These are phyloP conservation scores for Heliconius charithonia DNA, from an alignment of 2,888 invertebrate genomes.

Conservation along the genomic window DNA sequence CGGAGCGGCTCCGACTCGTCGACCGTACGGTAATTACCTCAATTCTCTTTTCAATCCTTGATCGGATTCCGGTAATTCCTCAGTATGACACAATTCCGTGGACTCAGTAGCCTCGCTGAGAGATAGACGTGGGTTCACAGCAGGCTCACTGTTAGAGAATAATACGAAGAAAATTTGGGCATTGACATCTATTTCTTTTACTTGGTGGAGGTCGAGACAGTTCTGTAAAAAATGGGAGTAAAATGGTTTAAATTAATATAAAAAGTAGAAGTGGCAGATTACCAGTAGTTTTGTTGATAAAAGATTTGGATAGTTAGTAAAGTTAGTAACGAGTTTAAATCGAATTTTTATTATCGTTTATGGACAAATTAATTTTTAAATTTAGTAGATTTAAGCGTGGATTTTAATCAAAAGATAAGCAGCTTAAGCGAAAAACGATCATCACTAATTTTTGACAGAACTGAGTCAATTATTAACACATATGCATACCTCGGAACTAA, in stretches of 20 bases:
- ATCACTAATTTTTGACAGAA: too few species aligned
- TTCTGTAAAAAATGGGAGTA: constrained; percentile 60
- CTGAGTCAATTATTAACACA: neutral
- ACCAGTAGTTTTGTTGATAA: too few species aligned
- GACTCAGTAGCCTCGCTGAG: constrained; percentile 61
- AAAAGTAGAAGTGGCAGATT: neutral
- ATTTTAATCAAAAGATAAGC: too few species aligned
- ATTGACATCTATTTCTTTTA: constrained; percentile 71
- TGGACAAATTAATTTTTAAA: too few species aligned
- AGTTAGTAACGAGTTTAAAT: too few species aligned
- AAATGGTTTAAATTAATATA: neutral
- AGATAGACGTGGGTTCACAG: constrained; percentile 45
- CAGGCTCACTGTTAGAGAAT: constrained; percentile 62
- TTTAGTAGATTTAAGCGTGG: too few species aligned
- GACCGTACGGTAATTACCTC: constrained; percentile 32
- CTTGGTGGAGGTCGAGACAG: constrained; percentile 77
- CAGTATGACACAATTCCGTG: constrained; percentile 56
- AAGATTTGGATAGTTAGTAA: too few species aligned
- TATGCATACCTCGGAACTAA: constrained; percentile 67
- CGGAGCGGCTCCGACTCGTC: neutral
- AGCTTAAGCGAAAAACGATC: too few species aligned
- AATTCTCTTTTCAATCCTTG: constrained; percentile 50
- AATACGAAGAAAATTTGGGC: constrained; percentile 73
- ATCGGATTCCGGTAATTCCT: constrained; percentile 66
- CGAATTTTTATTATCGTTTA: too few species aligned